Percentiles rank a stretch among this genome's conserved stretches.
Evolutionary conservation across 1,140 invertebrate genomes (phyloP).

Genomic region (Trachymyrmex cornetzi): DNA sequence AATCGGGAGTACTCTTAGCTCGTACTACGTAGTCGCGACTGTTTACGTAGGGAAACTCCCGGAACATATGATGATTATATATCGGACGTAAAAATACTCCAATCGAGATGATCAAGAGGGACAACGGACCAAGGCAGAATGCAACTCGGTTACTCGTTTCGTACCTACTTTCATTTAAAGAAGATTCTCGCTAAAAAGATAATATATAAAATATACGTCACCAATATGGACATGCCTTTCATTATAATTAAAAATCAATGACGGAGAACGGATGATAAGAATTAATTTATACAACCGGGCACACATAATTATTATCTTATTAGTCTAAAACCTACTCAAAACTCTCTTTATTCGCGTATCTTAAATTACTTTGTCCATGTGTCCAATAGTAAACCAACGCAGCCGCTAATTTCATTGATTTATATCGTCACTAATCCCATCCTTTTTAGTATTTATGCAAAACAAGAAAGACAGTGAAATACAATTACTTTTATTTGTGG

Average conservation of each 20-base stretch:
- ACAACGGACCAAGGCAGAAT: slow-evolving; percentile 48
- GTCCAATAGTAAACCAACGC: neutral
- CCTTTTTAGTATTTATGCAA: neutral
- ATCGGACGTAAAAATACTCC: slow-evolving; percentile 55
- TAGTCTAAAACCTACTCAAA: neutral
- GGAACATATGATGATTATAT: slow-evolving; percentile 57
- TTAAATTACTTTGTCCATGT: neutral
- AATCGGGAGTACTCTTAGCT: slow-evolving; percentile 67
- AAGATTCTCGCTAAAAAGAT: neutral
- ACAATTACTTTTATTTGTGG: slow-evolving; percentile 50
- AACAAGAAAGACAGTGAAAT: slow-evolving; percentile 11
- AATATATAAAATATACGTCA: neutral
- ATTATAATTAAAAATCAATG: neutral
- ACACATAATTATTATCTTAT: neutral
- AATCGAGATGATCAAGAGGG: slow-evolving; percentile 21
- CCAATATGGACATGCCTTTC: neutral
- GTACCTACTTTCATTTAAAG: neutral
- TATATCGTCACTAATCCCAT: slow-evolving; percentile 8
- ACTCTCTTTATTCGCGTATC: neutral
- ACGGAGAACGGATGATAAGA: neutral
- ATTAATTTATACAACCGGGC: neutral
- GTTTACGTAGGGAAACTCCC: slow-evolving; percentile 64
- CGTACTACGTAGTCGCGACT: slow-evolving; percentile 67
- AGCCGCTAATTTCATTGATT: neutral
- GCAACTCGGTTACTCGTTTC: neutral